These are phyloP conservation scores for Trachythela sp. DNA, from an alignment of 64 coral and sea anemone genomes.

Conservation along the genomic window DNA sequence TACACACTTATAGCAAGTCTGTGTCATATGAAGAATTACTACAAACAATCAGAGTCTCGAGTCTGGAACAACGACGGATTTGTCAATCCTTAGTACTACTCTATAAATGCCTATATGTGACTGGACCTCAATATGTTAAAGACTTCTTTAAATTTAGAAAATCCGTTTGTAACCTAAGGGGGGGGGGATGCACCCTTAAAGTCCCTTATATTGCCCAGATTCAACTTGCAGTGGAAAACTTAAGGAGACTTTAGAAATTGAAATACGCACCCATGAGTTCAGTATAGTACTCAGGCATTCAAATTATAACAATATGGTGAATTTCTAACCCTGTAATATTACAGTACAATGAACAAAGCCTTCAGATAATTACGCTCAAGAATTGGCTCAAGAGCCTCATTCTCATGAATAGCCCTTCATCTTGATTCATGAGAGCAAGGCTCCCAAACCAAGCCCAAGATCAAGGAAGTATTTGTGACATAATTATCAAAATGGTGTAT, in stretches of 20 bases:
- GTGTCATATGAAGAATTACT: constrained; percentile 20
- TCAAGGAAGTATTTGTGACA: no score
- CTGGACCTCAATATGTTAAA: constrained; percentile 36
- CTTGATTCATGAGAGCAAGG: no score
- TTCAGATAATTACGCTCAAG: no score
- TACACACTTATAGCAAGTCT: no score
- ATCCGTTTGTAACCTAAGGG: constrained; percentile 36
- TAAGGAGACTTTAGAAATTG: constrained; percentile 20
- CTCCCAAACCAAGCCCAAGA: no score
- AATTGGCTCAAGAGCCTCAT: no score
- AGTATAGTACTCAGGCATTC: no score
- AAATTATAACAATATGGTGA: no score
- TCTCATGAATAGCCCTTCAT: no score
- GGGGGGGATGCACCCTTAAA: constrained; percentile 38
- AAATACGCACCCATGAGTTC: constrained; percentile 31
- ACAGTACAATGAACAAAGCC: no score
- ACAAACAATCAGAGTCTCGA: neutral
- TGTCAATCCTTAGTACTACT: constrained; percentile 37
- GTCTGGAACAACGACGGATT: constrained; percentile 29
- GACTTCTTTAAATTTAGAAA: constrained; percentile 33
- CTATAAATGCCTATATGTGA: constrained; percentile 53
- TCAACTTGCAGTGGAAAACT: constrained; percentile 44
- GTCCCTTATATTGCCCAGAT: constrained; percentile 38
- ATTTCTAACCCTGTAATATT: no score
- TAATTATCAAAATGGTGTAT: no score